Percentiles rank a stretch among this genome's conserved stretches.
phyloP scores from a whole-genome alignment of 2,113 vertebrate genomes.

The Gallinago undulata region DNA sequence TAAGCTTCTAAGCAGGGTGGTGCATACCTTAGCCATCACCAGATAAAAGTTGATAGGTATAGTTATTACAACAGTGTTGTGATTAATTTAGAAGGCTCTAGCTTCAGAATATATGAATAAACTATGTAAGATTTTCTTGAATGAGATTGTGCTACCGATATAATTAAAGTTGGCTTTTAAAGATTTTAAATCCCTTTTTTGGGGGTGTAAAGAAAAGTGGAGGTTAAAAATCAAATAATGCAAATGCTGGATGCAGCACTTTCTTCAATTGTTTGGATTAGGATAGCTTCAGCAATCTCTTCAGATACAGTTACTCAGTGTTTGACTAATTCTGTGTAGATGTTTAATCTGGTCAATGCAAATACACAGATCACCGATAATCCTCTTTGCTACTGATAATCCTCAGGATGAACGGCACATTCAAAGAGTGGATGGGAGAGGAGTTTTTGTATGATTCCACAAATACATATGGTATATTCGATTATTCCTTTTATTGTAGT shows the following conservation, averaged over 20 bases:
- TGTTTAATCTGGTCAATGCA: constrained; percentile 64
- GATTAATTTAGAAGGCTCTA: neutral
- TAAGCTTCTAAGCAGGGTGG: neutral
- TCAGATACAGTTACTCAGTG: constrained; percentile 55
- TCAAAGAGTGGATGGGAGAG: neutral
- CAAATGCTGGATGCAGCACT: neutral
- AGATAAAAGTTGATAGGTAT: neutral
- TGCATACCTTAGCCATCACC: neutral
- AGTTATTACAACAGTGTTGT: neutral
- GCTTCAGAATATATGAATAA: neutral
- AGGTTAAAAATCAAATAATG: constrained; percentile 43
- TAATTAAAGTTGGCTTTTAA: constrained; percentile 20
- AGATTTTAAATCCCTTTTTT: neutral
- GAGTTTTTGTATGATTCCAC: constrained; percentile 1
- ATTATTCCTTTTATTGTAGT: neutral
- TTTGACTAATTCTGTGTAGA: constrained; percentile 51
- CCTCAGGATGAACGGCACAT: constrained; percentile 12
- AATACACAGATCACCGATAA: constrained; percentile 65
- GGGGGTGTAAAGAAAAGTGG: neutral
- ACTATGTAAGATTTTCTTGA: neutral
- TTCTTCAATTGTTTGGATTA: constrained; percentile 58
- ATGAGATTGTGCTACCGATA: neutral
- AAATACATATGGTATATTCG: neutral
- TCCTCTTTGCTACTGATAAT: constrained; percentile 61
- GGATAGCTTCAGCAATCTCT: constrained; percentile 54